Evolutionary conservation across 2,888 invertebrate genomes (phyloP), one percentile per base, ranked within the genome.

Genomic region (Alentia gelatinosa): DNA sequence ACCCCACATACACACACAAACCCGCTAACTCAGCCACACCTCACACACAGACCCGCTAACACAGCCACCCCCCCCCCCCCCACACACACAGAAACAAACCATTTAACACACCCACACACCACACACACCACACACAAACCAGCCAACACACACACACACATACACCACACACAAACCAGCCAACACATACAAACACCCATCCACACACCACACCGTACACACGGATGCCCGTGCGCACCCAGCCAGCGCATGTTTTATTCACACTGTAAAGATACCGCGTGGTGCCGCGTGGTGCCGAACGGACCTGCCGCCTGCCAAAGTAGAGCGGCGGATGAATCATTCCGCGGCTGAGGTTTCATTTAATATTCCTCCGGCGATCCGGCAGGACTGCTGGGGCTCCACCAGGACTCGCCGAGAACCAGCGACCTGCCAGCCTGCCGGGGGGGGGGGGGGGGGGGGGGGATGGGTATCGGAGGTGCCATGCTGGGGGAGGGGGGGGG

Each of bases 181-280:
- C 26, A 12, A 26, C n/a, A 5, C n/a, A 9, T 63, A 26, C 5
- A 63, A 9, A 26, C 63, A 15, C 63, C 23, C 63, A n/a, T 63
- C 23, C 63, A 5, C 63, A 9, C 5, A 63, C 26, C 23, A 15
- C 19, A 5, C 15, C 63, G n/a, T 5, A 63, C 26, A 63, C 63
- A 63, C 37, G 15, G 79, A 79, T 79, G 37, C 39, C 19, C 39
- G 19, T 12, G 30, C n/a, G 1, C 79, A 79, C 79, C 19, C 35
- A 79, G n/a, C n/a, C n/a, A n/a, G 23, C 39, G 9, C 79, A 79
- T 79, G 79, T 79, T 79, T 79, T 79, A 79, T 79, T 79, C 79
- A 79, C 79, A 35, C 37, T 0, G 79, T 79, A 79, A 79, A 79
- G 79, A 35, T 79, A 35, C 37, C 3, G 9, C 0, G 79, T n/a